A percentile compares a stretch with the other conserved stretches of the same genome.
These are phyloP conservation scores for Capitella teleta DNA, from an alignment of 1,140 invertebrate genomes.

Conservation along the genomic window DNA sequence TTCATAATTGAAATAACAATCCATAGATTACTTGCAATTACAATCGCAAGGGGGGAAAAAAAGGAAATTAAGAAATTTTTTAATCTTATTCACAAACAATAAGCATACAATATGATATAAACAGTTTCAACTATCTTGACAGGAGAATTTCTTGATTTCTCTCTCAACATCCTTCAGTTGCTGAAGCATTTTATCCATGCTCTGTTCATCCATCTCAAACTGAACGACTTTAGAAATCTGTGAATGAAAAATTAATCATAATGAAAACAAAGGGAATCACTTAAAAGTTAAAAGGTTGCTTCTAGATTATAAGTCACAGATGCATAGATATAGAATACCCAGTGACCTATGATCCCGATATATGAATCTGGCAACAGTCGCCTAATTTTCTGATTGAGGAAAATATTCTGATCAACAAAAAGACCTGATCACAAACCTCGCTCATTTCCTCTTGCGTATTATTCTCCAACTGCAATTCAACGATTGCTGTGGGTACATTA, in stretches of 20 bases:
- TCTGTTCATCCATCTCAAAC: constrained; percentile 14
- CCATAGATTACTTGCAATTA: too few species aligned
- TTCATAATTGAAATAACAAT: too few species aligned
- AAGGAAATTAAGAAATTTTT: too few species aligned
- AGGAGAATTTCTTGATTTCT: too few species aligned
- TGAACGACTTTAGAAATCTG: constrained; percentile 9
- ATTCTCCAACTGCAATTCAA: constrained; percentile 30
- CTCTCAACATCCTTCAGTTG: constrained; percentile 11
- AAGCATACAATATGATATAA: too few species aligned
- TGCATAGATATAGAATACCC: not conserved
- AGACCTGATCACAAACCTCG: not conserved
- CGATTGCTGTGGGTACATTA: constrained; percentile 34
- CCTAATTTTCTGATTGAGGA: not conserved
- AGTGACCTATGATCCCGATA: not conserved
- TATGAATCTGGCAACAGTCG: not conserved
- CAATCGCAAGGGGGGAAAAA: too few species aligned
- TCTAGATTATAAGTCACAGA: not conserved
- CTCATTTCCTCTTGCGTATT: constrained; percentile 19
- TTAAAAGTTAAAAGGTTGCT: constrained; percentile 2
- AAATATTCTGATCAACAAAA: not conserved
- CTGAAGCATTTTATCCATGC: constrained; percentile 1
- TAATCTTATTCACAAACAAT: too few species aligned
- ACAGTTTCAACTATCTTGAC: too few species aligned
- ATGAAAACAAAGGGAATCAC: not conserved
- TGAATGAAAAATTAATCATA: constrained; percentile 5